Evolutionary conservation across 2,888 invertebrate genomes (phyloP).

Genomic region (Papilio protenor): DNA sequence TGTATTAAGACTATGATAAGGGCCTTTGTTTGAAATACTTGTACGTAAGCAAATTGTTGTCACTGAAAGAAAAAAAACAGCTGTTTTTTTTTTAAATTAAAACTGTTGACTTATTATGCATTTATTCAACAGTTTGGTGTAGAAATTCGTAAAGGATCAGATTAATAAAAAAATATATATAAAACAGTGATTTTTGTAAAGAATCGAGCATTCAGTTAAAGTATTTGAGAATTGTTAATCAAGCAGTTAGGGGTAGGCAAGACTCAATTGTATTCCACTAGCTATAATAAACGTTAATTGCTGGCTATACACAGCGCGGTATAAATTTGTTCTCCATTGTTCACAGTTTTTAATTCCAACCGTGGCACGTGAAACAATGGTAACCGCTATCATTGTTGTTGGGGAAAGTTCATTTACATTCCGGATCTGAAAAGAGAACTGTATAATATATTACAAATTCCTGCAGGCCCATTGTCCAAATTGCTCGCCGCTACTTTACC

Average conservation of each 20-base stretch:
- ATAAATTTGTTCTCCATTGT: slow-evolving; percentile 83
- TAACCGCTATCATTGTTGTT: slow-evolving; percentile 73
- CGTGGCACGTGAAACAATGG: slow-evolving; percentile 79
- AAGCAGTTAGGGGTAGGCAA: background rate
- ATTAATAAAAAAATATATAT: too few relatives aligned
- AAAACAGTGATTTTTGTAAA: background rate
- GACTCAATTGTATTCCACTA: slow-evolving; percentile 23
- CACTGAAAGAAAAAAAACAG: too few relatives aligned
- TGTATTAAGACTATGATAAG: too few relatives aligned
- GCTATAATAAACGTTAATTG: slow-evolving; percentile 40
- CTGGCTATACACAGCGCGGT: slow-evolving; percentile 60
- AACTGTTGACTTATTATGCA: too few relatives aligned
- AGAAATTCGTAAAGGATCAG: too few relatives aligned
- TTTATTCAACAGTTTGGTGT: too few relatives aligned
- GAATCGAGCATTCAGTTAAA: background rate
- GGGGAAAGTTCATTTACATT: slow-evolving; percentile 84
- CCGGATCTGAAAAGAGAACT: slow-evolving; percentile 80
- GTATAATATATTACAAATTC: slow-evolving; percentile 81
- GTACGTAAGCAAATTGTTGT: too few relatives aligned
- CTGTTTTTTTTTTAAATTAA: too few relatives aligned
- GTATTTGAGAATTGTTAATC: slow-evolving; percentile 4
- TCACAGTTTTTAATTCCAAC: slow-evolving; percentile 82
- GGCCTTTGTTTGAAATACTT: too few relatives aligned
- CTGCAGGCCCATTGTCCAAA: slow-evolving; percentile 76
- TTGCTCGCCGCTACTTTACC: slow-evolving; percentile 32